A percentile compares a stretch with the other conserved stretches of the same genome.
These are phyloP conservation scores for Pectinophora gossypiella DNA, from an alignment of 1,140 invertebrate species.

Conservation along the genomic window DNA sequence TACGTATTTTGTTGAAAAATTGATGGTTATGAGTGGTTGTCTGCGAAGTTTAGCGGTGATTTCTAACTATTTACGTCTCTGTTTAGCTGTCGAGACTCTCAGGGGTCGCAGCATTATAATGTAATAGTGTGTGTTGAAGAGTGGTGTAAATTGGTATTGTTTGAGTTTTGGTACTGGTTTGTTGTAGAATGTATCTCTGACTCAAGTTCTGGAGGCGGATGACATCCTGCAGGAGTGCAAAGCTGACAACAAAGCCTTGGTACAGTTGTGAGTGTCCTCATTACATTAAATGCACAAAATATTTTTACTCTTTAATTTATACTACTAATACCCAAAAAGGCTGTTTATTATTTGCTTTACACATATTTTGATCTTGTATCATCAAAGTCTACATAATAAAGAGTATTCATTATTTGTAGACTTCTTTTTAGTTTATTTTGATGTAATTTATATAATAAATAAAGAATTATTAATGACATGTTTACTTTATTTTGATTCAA, in stretches of 20 bases:
- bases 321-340: too few relatives aligned
- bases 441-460: too few relatives aligned
- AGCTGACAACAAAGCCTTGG: conserved; percentile 91
- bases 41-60: conserved; percentile 16
- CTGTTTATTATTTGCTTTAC: too few relatives aligned
- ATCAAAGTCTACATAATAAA: too few relatives aligned
- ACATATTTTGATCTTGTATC: too few relatives aligned
- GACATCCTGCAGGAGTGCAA: conserved; percentile 97
- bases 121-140: neutral
- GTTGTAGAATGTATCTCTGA: conserved; percentile 91
- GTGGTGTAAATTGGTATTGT: neutral
- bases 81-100: neutral
- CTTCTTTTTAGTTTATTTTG: too few relatives aligned
- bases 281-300: neutral
- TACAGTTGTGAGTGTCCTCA: conserved; percentile 89
- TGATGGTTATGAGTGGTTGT: conserved; percentile 56
- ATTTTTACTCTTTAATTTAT: too few relatives aligned
- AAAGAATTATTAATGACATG: too few relatives aligned
- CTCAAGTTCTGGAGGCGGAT: conserved; percentile 94
- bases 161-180: conserved; percentile 13
- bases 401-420: too few relatives aligned
- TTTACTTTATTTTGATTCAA: too few relatives aligned
- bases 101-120: neutral
- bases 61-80: conserved; percentile 10
- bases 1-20: conserved; percentile 59